phyloP scores from a whole-genome alignment of 2,888 invertebrate genomes.

The Sarcophaga subvicina region DNA sequence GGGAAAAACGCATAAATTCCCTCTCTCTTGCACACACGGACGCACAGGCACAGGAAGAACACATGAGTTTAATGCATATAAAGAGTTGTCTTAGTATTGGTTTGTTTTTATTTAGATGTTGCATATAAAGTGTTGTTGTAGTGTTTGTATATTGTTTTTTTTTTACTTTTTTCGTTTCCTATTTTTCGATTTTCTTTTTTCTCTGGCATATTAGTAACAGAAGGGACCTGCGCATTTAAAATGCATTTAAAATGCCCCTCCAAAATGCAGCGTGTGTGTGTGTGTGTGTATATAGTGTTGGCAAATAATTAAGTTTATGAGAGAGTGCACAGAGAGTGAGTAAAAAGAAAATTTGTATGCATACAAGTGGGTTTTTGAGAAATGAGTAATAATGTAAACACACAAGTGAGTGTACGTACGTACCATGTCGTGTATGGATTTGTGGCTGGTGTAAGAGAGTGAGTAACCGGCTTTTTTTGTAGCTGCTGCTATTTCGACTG shows the following conservation, averaged over 20 bases:
- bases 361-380: constrained; percentile 58
- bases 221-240: constrained; percentile 42
- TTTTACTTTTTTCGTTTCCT: too few relatives aligned
- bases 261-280: neutral
- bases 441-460: constrained; percentile 25
- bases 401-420: neutral
- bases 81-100: constrained; percentile 58
- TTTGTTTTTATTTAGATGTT: constrained; percentile 69
- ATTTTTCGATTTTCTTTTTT: constrained; percentile 52
- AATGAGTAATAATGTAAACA: neutral
- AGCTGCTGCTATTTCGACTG: constrained; percentile 25
- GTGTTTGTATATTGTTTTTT: neutral
- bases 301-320: neutral
- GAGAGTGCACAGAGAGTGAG: neutral
- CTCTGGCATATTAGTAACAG: neutral
- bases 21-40: constrained; percentile 23
- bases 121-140: neutral
- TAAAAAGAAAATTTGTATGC: constrained; percentile 26
- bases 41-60: neutral
- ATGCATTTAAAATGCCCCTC: constrained; percentile 52
- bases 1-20: constrained; percentile 39
- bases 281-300: too few relatives aligned
- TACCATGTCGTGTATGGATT: neutral
- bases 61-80: constrained; percentile 26
- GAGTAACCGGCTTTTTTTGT: constrained; percentile 61